phyloP scores from a whole-genome alignment of 2,888 invertebrate species.

The Leptodirus hochenwartii region DNA sequence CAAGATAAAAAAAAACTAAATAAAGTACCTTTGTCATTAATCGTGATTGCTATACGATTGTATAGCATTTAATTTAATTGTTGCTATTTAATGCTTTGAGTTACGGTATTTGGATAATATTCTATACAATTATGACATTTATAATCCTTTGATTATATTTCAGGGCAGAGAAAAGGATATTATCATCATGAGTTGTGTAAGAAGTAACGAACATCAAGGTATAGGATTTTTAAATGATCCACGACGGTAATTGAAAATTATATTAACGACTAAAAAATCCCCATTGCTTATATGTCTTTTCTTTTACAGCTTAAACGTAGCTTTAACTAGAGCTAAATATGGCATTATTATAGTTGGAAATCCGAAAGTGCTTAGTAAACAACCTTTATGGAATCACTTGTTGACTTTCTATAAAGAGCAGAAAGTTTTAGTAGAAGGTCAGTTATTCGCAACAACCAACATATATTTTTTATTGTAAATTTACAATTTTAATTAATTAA shows the following conservation, averaged over 20 bases:
- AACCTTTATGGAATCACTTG: slow-evolving; percentile 96
- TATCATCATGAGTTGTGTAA: slow-evolving; percentile 97
- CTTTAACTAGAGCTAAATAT: slow-evolving; percentile 91
- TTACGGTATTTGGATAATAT: too few species aligned
- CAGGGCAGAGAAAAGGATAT: slow-evolving; percentile 98
- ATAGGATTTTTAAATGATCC: slow-evolving; percentile 99
- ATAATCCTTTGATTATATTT: slow-evolving; percentile 1
- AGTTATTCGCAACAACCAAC: too few species aligned
- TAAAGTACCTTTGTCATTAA: too few species aligned
- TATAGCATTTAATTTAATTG: too few species aligned
- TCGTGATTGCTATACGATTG: too few species aligned
- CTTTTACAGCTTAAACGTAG: slow-evolving; percentile 95
- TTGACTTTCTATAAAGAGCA: slow-evolving; percentile 96
- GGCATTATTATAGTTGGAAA: slow-evolving; percentile 98
- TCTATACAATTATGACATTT: too few species aligned
- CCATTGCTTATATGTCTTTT: too few species aligned
- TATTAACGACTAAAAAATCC: too few species aligned
- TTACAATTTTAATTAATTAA: not conserved
- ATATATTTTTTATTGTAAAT: not conserved
- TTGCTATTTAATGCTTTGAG: too few species aligned
- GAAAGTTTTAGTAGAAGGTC: slow-evolving; percentile 90
- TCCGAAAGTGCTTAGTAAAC: slow-evolving; percentile 95
- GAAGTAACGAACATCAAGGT: slow-evolving; percentile 96
- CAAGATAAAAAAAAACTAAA: too few species aligned
- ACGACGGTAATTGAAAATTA: too few species aligned